Base-by-base conservation (phyloP, 2,888 invertebrate species). In the Cerastis rubricosa region DNA sequence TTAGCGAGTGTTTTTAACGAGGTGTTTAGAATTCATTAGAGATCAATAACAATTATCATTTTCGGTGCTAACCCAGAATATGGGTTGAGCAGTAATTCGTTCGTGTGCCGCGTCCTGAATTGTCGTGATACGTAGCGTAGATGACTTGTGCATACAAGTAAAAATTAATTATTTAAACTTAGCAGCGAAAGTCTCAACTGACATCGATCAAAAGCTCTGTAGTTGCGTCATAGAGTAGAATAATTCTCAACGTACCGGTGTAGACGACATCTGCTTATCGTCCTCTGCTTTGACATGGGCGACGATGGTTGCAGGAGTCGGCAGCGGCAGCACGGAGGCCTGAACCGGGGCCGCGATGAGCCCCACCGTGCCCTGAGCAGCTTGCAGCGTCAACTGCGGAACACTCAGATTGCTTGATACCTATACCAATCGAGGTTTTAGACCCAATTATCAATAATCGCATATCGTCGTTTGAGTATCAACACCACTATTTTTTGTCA, bases 211-310 rank as follows among this genome's bases (percentile, higher is more conserved):
- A 29, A 17, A 29, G 59, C 59, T 9, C 29, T 29, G 59, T 19
- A 29, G 17, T 29, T 9, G 59, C 17, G 29, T 59, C 29, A 17
- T 3, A 29, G 17, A 29, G 17, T 17, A 51, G 5, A 17, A 51
- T 29, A 51, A 73, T 49, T 40, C 12, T 22, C 22, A 49, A 51
- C 43, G 19, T 57, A 91, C 91, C 74, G 90, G 87, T 19, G 89
- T 40, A 1, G 83, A 69, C 25, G 90, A 85, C 80, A 88, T 81
- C 80, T 88, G 90, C 72, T 95, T 95, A 4, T 95, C 95, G 1
- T 95, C 95, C 19, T 95, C 95, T 9, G 76, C 88, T 87, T 96
- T 95, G 81, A 94, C 90, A 71, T 95, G 95, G 0, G 94, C 78
- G 3, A 94, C 87, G 1, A 94, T 84, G 0, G 94, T 81, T 0